Base-by-base conservation (phyloP, 1,140 invertebrate species). In the Sitodiplosis mosellana region DNA sequence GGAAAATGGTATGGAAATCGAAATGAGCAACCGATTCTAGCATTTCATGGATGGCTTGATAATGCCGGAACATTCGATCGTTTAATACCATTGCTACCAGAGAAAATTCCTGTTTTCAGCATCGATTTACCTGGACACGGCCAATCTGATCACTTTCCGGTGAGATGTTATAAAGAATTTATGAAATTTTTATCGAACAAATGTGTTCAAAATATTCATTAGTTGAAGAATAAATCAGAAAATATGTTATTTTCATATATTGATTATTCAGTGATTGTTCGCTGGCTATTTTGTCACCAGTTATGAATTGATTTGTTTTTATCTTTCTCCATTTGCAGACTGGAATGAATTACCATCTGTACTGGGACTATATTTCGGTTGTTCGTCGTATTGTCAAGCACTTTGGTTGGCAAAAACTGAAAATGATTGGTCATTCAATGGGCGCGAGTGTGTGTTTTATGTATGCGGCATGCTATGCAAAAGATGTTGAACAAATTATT, bases 381-480 rank as follows among this genome's bases (percentile, higher is more conserved):
- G 67, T 90, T 11, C 71, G 83, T 53, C 69, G 81, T 56, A 80
- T 90, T 49, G 69, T 81, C 7, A 78, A 79, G 54, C 69, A 86
- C 66, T 85, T 78, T 59, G 77, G 77, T 49, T 91, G 87, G 87
- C 68, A 69, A 43, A 79, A 83, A 57, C 72, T 91, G 47, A 77
- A 72, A n/a, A 64, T 88, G 15, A 58, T 88, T 52, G 86, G 86
- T 1, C 86, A 89, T 60, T 87, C 83, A 0, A 62, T 89, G 20
- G 86, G 86, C 7, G 83, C 83, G 21, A 80, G 78, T 19, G 69
- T 87, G 41, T 77, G 80, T 33, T 87, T 87, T 56, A 69, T 88
- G 60, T 88, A 87, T 59, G 81, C 83, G 0, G 76, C 81, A 2
- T 69, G 76, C 1, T 88, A 71, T 56, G 84, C 85, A 2, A 69